Evolutionary conservation across 2,888 invertebrate species (phyloP), one percentile per base, ranked within the genome.

Genomic region (Keiferia lycopersicella): DNA sequence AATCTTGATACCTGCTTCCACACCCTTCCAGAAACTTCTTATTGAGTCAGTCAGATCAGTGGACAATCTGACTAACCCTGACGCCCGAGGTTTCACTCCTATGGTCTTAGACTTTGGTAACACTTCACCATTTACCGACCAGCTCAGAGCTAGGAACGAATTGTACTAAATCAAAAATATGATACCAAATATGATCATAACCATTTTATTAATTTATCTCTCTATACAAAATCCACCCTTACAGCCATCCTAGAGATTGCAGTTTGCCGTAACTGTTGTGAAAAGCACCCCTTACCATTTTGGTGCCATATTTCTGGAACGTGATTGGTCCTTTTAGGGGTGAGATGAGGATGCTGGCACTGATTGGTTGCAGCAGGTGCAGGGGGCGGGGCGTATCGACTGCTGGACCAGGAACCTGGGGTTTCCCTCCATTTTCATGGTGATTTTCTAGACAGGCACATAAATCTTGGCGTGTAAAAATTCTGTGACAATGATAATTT

Each of bases 1-100:
- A 91, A 91, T 91, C 81, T 91, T 91, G 91, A 88, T 76, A 82
- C 84, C 77, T 86, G 82, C 14, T 41, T 30, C 45, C 73, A 77
- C 77, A 75, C 76, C 22, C 48, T 64, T 77, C 80, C 71, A 75
- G 58, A 69, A 57, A 74, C 75, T 63, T 41, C 41, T 41, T n/a
- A n/a, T 11, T 16, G n/a, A n/a, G 45, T 16, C 18, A 38, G 71
- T 73, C 70, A 65, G 71, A 63, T 34, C 63, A 53, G 8, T 6
- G 14, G 30, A 16, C 56, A n/a, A 56, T 22, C 20, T 22, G 22
- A 53, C 51, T 22, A 53, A 53, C 26, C 62, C 62, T 60, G 22
- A 16, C 70, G 64, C 67, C 61, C n/a, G 45, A n/a, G 45, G n/a
- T n/a, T 45, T 16, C 6, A 16, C 6, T 45, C 3, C n/a, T 16